phyloP scores from a whole-genome alignment of 2,888 invertebrate species.

The Punctoribates punctum region DNA sequence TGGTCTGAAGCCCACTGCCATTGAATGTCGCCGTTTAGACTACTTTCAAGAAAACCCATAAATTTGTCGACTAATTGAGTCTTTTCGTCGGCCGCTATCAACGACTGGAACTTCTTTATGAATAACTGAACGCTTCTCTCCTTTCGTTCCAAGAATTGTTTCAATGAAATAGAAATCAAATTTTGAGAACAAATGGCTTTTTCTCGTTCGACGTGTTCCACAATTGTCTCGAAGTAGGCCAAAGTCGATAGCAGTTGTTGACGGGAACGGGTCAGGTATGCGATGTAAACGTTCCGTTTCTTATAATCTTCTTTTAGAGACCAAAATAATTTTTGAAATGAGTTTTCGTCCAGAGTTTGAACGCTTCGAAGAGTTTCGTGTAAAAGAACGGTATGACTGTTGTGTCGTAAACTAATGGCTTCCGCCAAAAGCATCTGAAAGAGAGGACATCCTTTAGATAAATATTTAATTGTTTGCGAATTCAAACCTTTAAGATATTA shows the following conservation, averaged over 20 bases:
- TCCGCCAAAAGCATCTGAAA: constrained; percentile 73
- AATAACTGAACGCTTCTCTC: constrained; percentile 70
- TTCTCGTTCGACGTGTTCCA: constrained; percentile 49
- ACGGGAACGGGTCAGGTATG: constrained; percentile 74
- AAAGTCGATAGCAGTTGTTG: constrained; percentile 72
- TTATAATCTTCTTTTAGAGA: constrained; percentile 72
- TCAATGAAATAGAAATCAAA: constrained; percentile 69
- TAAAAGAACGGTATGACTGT: constrained; percentile 56
- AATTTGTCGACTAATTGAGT: constrained; percentile 78
- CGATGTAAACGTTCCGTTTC: constrained; percentile 71
- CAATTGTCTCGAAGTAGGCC: constrained; percentile 66
- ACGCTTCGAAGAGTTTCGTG: constrained; percentile 78
- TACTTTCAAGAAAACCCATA: constrained; percentile 58
- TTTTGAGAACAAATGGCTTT: constrained; percentile 69
- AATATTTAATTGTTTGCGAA: neutral
- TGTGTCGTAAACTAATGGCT: constrained; percentile 73
- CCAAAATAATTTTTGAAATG: constrained; percentile 68
- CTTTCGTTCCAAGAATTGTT: constrained; percentile 74
- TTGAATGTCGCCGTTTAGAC: constrained; percentile 67
- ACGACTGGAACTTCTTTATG: constrained; percentile 71
- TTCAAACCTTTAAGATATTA: constrained; percentile 40
- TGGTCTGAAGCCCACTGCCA: constrained; percentile 70
- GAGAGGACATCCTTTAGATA: constrained; percentile 53
- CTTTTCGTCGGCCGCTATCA: constrained; percentile 83
- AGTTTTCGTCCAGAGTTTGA: constrained; percentile 64